Evolutionary conservation across 2,888 invertebrate species (phyloP), one percentile per base, ranked within the genome.

Genomic region (Dione juno): DNA sequence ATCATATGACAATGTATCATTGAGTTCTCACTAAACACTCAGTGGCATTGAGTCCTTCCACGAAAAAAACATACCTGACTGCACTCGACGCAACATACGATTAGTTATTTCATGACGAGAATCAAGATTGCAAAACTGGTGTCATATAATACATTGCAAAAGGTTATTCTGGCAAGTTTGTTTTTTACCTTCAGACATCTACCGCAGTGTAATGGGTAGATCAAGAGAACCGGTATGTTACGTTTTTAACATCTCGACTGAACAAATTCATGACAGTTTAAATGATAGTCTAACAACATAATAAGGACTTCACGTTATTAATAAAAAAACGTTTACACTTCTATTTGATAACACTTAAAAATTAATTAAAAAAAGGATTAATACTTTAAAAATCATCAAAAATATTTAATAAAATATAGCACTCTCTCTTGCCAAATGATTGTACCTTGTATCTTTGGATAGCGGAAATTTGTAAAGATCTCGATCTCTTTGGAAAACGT

Each of bases 31-130:
- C 53, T 65, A 59, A 28, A 52, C 54, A 58, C 57, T 52, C 58
- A 9, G 21, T 37, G 53, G 45, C 53, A 69, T 61, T 68, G 21
- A 54, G 45, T 69, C 68, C 48, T 69, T 69, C 68, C 63, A 54
- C 53, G 68, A 69, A 64, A 64, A n/a, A 64, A 54, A 11, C 40
- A 16, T 61, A 68, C 61, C 53, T 67, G 67, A 67, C 40, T 43
- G 52, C n/a, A 63, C 45, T 43, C 63, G n/a, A n/a, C 28, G 63
- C 28, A 35, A 35, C 13, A 45, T 35, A 28, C 63, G 59, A 61
- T 43, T 61, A 61, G 43, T 61, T 43, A 57, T 57, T 57, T 57
- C 57, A 37, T 57, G 57, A 19, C 37, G 57, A 57, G 57, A 57
- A 57, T 57, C 43, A 61, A 61, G 41, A 61, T 61, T 61, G 59